These are phyloP conservation scores for Telmatochromis brichardi DNA, from an alignment of 2,113 vertebrate species.

Conservation along the genomic window DNA sequence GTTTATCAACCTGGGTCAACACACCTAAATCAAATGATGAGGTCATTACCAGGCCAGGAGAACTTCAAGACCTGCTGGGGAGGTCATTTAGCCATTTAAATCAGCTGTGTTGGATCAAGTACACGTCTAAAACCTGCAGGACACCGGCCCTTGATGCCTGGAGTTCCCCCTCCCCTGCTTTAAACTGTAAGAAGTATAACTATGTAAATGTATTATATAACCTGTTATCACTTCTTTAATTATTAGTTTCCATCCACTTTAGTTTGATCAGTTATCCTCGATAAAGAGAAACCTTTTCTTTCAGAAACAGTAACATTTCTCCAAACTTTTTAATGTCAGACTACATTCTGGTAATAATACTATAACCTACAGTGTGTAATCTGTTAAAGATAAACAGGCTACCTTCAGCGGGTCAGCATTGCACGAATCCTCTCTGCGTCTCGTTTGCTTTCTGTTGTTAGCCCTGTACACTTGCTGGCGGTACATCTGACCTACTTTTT, in stretches of 20 bases:
- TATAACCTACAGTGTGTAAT: background rate
- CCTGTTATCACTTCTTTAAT: background rate
- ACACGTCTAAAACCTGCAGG: background rate
- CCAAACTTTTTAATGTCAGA: background rate
- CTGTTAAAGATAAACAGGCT: background rate
- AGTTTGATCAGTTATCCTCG: background rate
- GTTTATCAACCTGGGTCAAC: background rate
- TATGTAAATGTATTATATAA: background rate
- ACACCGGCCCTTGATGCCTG: rapidly evolving
- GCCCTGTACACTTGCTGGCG: conserved; percentile 15
- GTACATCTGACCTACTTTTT: conserved; percentile 53
- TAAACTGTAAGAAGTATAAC: background rate
- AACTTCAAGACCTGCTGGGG: background rate
- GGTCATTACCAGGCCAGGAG: background rate
- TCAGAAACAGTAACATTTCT: background rate
- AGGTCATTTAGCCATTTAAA: background rate
- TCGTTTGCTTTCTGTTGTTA: conserved; percentile 20
- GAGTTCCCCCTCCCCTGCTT: background rate
- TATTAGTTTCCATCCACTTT: background rate
- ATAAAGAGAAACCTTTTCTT: background rate
- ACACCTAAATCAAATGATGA: background rate
- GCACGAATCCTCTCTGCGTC: background rate
- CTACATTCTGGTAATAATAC: background rate
- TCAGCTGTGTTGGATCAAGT: background rate
- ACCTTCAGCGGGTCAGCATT: conserved; percentile 20